Base-by-base conservation (phyloP, 2,888 invertebrate genomes). In the Polydesmus complanatus region DNA sequence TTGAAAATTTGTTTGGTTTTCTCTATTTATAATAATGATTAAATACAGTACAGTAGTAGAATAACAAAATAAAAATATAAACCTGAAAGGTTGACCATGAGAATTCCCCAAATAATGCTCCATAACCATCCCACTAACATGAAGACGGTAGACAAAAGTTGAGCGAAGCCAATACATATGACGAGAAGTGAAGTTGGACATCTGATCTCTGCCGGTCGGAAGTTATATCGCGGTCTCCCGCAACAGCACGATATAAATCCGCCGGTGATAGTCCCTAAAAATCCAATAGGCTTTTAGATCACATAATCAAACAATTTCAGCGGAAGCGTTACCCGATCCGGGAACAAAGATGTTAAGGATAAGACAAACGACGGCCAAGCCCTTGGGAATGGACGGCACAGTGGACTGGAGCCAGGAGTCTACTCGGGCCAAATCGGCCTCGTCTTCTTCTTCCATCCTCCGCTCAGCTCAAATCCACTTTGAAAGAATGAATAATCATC, bases 81-180 rank as follows among this genome's bases (percentile, higher is more conserved):
- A 60, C 61, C 61, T 26, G 61, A 55, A 3, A 61, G 56, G 37
- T 55, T 61, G 11, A 56, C 55, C 61, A 61, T 61, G 21, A 61
- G 49, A n/a, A 61, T 26, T 3, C 61, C 61, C 61, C 61, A 61
- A 18, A 56, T 27, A 54, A 61, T 61, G 56, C 61, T 61, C 61
- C 61, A 61, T 22, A 61, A 27, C 61, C 61, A 61, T 49, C 61
- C 61, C 25, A 61, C 61, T 3, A 61, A 37, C 47, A 55, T 56
- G 23, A 61, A 61, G 1, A 22, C 56, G 1, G 52, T 51, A 5
- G 56, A 47, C 56, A 50, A 5, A 19, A 61, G 27, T 22, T 61
- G 61, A 8, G 54, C 26, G 2, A 61, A 19, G 2, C 61, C 61
- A 1, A 61, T 27, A n/a, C 47, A 5, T 26, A 61, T 50, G 11